Conservation (phyloP, 2,888 invertebrate genomes). For the Desoria tigrina region DNA sequence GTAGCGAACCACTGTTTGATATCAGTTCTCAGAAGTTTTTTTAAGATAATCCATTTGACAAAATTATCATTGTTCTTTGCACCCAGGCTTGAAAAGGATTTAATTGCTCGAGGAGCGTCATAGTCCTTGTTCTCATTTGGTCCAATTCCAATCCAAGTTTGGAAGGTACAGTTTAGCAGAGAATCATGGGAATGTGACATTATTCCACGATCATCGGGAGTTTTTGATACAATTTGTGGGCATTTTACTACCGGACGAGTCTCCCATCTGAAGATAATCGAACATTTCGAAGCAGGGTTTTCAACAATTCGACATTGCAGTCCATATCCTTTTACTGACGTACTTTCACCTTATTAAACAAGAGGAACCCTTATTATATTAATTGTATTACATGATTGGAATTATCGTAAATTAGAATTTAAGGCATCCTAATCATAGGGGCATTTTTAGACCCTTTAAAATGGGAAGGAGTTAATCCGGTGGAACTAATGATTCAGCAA, state of each 20-base stretch:
- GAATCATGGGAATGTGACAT: too few relatives aligned
- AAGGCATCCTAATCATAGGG: too few relatives aligned
- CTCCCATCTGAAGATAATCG: conserved; percentile 24
- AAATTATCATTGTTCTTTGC: not conserved
- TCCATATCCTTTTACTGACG: not conserved
- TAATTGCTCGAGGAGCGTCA: not conserved
- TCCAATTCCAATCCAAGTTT: conserved; percentile 10
- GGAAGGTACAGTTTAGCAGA: not conserved
- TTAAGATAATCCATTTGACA: not conserved
- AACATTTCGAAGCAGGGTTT: conserved; percentile 12
- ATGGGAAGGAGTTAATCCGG: too few relatives aligned
- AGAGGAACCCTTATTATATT: not conserved
- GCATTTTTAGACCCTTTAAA: too few relatives aligned
- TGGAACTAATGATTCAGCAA: too few relatives aligned
- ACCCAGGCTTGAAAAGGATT: conserved; percentile 2
- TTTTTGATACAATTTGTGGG: too few relatives aligned
- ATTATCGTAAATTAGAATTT: too few relatives aligned
- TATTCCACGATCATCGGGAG: too few relatives aligned
- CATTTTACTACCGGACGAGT: not conserved
- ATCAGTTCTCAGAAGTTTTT: not conserved
- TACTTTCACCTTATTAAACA: not conserved
- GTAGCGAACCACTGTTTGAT: not conserved
- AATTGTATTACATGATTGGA: too few relatives aligned
- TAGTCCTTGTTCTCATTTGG: not conserved
- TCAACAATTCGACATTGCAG: conserved; percentile 14